Conservation (phyloP, 1,140 invertebrate genomes). For the Nautilus pompilius region DNA sequence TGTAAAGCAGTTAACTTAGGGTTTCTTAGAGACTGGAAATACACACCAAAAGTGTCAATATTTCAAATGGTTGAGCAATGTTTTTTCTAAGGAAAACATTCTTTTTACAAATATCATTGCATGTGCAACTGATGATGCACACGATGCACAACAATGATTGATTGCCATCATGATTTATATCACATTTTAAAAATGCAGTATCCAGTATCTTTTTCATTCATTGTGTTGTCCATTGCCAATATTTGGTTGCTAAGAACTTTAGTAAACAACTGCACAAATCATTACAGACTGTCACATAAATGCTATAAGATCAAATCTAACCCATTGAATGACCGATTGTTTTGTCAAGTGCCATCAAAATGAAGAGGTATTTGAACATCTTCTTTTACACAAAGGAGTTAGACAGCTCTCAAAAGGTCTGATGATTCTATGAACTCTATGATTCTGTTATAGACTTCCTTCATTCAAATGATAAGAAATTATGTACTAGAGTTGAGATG, state of each 20-base stretch:
- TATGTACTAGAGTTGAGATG: too few relatives aligned
- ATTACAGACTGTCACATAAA: too few relatives aligned
- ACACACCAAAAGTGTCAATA: background rate
- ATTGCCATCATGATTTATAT: background rate
- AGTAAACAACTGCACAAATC: too few relatives aligned
- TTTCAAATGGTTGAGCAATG: background rate
- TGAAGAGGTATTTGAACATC: background rate
- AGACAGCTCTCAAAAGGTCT: background rate
- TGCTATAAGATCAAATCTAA: background rate
- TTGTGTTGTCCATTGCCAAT: background rate
- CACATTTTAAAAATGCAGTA: background rate
- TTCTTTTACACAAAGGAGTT: background rate
- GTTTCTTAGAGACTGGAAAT: too few relatives aligned
- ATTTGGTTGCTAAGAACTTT: background rate
- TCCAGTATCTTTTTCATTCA: background rate
- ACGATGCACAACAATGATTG: background rate
- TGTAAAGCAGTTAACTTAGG: too few relatives aligned
- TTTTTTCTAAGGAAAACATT: background rate
- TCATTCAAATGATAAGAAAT: background rate
- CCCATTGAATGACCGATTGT: background rate
- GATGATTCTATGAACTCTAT: background rate
- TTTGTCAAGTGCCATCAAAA: background rate
- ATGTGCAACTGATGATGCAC: background rate
- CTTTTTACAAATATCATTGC: background rate
- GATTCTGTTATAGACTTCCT: background rate